Evolutionary conservation across 2,888 invertebrate species (phyloP), one percentile per base, ranked within the genome.

Genomic region (Digitonthophagus gazella): DNA sequence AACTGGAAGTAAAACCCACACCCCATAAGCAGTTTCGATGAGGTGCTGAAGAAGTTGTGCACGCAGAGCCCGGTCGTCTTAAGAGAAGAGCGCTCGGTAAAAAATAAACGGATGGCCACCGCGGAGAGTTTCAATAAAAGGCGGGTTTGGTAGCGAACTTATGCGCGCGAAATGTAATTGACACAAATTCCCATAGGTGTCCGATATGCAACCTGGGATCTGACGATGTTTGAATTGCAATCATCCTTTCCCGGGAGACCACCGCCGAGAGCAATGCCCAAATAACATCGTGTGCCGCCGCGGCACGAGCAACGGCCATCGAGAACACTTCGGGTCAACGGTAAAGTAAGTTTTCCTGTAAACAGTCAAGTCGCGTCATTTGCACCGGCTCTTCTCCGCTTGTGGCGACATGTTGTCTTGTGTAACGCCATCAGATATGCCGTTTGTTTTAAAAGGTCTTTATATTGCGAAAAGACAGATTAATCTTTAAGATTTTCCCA

Each of bases 161-260:
- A 71, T 68, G 70, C 19, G 67, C 61, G 66, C 66, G 68, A 64
- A 69, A 69, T 20, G 70, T 70, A 69, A 72, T 72, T 72, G 71
- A 72, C 72, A 73, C 71, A 71, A 73, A 73, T 73, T 73, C 73
- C 73, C 73, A 61, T 73, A 73, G 73, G 73, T 71, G 73, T 71
- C 69, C 70, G 71, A 71, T 71, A 73, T 71, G 73, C 70, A 67
- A 69, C 67, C 58, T 68, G 64, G 64, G 61, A 64, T 61, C 65
- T 67, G 57, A 67, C 65, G 71, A 68, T 19, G 63, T 67, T 16
- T 58, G 68, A 70, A 69, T 69, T 16, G 69, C 66, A 71, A 73
- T 69, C 68, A 5, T 19, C 19, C 20, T 19, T 61, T 61, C 61
- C 61, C 18, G 18, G 18, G 61, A 61, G 18, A 61, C 61, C 61